Evolutionary conservation across 2,888 invertebrate species (phyloP).

Genomic region (Anthoptus insignis): DNA sequence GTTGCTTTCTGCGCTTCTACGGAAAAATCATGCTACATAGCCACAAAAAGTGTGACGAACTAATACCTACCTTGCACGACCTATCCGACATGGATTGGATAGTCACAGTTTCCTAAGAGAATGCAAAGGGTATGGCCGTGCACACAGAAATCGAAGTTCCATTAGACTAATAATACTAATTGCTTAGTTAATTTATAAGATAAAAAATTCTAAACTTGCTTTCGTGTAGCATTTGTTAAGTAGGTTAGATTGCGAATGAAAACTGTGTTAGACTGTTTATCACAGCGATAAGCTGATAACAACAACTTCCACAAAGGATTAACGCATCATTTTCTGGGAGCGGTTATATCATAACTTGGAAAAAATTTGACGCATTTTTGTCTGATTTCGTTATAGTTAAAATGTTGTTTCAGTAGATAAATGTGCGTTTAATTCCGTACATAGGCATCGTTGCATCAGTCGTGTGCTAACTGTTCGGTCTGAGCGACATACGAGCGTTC

Average conservation of each 20-base stretch:
- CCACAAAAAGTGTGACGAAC: conserved; percentile 8
- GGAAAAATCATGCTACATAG: not conserved
- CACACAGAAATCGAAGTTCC: conserved; percentile 68
- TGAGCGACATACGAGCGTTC: conserved; percentile 70
- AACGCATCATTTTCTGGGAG: conserved; percentile 60
- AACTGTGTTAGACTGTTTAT: conserved; percentile 59
- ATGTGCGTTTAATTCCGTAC: conserved; percentile 77
- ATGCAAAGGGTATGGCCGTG: conserved; percentile 29
- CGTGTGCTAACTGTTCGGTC: conserved; percentile 56
- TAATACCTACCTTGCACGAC: not conserved
- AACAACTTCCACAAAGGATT: conserved; percentile 51
- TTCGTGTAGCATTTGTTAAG: conserved; percentile 56
- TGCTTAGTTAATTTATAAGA: conserved; percentile 53
- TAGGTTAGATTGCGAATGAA: conserved; percentile 72
- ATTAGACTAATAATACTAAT: conserved; percentile 66
- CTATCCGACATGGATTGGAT: not conserved
- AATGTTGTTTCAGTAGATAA: conserved; percentile 50
- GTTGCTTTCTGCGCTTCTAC: not conserved
- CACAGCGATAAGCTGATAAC: conserved; percentile 74
- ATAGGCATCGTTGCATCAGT: conserved; percentile 73
- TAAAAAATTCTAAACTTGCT: conserved; percentile 52
- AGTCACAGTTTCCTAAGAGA: conserved; percentile 13
- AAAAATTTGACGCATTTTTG: conserved; percentile 40
- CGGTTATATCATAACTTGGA: conserved; percentile 47
- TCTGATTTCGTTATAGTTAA: conserved; percentile 39